Base-by-base conservation (phyloP, 2,888 invertebrate genomes). In the Agriotes lineatus region DNA sequence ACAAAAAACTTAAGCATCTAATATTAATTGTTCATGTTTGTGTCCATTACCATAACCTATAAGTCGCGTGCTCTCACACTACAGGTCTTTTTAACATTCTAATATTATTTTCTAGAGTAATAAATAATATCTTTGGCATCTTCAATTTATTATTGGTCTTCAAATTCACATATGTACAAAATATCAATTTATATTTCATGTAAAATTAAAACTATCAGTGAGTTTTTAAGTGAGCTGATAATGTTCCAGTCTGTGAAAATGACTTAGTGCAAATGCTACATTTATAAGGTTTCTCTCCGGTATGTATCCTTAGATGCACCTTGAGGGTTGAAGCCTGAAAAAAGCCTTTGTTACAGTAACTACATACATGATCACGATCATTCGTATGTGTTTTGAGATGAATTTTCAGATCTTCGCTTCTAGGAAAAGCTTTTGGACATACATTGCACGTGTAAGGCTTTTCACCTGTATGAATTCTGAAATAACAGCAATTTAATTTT, bases 291-390 rank as follows among this genome's bases (percentile, higher is more conserved):
- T 79, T 80, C 50, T 79, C 79, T 9, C 77, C 79, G 6, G 78
- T 80, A 76, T 87, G 87, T 19, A 86, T 86, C 35, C 87, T 75
- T 70, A 80, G 73, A 75, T 87, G 87, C 35, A 83, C 80, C 74
- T 85, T 86, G 39, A 87, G 79, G 72, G 86, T 87, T 70, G 85
- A 83, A 60, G 86, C 86, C 1, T 86, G 85, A 75, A 85, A 85
- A 75, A 87, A 87, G 10, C 79, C 78, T 75, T 87, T 87, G 45
- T 80, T 76, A 75, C 87, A 87, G 1, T 78, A 80, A 35, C 73
- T 65, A 68, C 84, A 84, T 4, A 71, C 48, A 22, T 65, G 66
- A 45, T 69, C 65, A 12, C 71, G 65, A 54, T 68, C 60, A n/a
- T 61, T 65, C 70, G 81, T 82, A 71, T 84, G 83, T 2, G 80